Evolutionary conservation across 1,140 invertebrate genomes (phyloP), one percentile per base, ranked within the genome.

Genomic region (Drosophila persimilis): DNA sequence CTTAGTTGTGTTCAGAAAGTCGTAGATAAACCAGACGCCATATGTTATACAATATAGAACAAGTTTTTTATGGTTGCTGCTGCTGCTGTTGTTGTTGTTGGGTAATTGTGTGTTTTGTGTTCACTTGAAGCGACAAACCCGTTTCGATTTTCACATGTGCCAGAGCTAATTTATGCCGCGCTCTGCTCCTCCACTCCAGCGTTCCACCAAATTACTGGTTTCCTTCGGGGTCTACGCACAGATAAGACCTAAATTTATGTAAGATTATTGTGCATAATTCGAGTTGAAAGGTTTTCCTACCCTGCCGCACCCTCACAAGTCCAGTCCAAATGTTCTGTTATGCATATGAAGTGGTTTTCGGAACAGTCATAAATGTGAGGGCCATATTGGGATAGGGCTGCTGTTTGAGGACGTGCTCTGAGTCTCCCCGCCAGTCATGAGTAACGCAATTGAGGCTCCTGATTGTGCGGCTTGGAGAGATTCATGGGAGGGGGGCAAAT

Each of bases 191-290:
- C 46, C 9, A 17, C 46, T 59, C 41, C 51, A 39, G 17, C 41
- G 8, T 22, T 31, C 31, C 29, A 43, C 35, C 63, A 69, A 64
- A 70, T 79, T 74, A 78, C 71, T 61, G 65, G 65, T 57, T 74
- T 48, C 39, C 54, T 46, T 57, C 53, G 50, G 50, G 47, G 44
- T 64, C 54, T 66, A 55, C 51, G 63, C 58, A 75, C 56, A 75
- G 65, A 84, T 83, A 75, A 84, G 60, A 22, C 64, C 58, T 15
- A 67, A 77, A 75, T 83, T 79, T 75, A 75, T 84, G 72, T 58
- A 57, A 70, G 57, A 70, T 60, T 66, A 73, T 78, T 83, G 71
- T 74, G 79, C 60, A 81, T 83, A 84, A 79, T 72, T 75, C 35
- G 47, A 75, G 65, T 78, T 83, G 71, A 83, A 78, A 74, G 69